These are phyloP conservation scores for Coranthus polyacanthus DNA, from an alignment of 2,797 vertebrate genomes.

Conservation along the genomic window DNA sequence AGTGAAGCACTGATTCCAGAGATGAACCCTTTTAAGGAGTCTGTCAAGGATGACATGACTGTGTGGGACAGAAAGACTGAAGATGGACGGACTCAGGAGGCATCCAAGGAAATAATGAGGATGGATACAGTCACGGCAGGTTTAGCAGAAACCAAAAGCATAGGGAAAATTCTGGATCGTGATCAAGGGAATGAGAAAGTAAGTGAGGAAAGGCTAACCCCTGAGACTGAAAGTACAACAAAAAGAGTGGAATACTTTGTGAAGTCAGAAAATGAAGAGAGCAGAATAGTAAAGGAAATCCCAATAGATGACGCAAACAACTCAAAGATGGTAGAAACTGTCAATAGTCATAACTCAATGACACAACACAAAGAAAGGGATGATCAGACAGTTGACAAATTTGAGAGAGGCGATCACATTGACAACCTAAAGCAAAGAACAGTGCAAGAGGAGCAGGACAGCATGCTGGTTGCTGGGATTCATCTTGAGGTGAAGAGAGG, in stretches of 20 bases:
- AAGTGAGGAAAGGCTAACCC: neutral
- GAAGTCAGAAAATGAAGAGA: neutral
- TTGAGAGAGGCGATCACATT: conserved; percentile 4
- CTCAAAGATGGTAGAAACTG: neutral
- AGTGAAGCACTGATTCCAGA: conserved; percentile 27
- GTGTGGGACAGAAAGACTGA: conserved; percentile 5
- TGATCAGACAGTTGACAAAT: too few species aligned
- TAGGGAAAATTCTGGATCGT: neutral
- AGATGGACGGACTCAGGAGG: conserved; percentile 2
- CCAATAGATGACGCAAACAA: neutral
- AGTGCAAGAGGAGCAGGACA: conserved; percentile 46
- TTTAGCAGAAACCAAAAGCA: neutral
- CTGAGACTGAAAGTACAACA: neutral
- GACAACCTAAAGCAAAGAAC: conserved; percentile 14
- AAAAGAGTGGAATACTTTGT: neutral
- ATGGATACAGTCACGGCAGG: neutral
- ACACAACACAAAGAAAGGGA: too few species aligned
- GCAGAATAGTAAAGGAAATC: neutral
- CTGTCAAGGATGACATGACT: conserved; percentile 9
- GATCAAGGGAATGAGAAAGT: conserved; percentile 1
- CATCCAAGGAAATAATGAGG: neutral
- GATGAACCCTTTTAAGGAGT: conserved; percentile 9
- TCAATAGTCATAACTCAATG: neutral
- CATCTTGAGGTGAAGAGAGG: conserved; percentile 7
- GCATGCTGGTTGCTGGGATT: conserved; percentile 59